These are phyloP conservation scores for Etheostoma spectabile DNA, from an alignment of 2,113 vertebrate species.

Conservation along the genomic window DNA sequence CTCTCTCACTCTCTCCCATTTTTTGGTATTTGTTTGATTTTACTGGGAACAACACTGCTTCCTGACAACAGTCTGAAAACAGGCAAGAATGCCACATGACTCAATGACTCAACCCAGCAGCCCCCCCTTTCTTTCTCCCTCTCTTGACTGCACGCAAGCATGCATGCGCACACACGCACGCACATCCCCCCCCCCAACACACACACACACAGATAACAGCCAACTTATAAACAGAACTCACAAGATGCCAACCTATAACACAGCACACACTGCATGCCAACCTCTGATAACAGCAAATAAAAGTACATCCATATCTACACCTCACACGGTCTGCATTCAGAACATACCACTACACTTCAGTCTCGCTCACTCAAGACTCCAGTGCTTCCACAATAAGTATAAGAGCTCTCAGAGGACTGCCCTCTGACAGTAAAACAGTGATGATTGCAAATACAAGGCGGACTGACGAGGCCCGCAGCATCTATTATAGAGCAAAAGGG, in stretches of 20 bases:
- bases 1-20: conserved; percentile 18
- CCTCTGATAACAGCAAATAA: conserved; percentile 71
- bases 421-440: conserved; percentile 89
- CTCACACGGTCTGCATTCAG: conserved; percentile 67
- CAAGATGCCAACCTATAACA: conserved; percentile 68
- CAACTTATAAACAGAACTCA: conserved; percentile 75
- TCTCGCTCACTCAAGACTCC: conserved; percentile 53
- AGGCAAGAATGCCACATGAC: conserved; percentile 83
- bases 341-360: conserved; percentile 68
- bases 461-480: conserved; percentile 83
- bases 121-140: conserved; percentile 29
- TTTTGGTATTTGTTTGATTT: conserved; percentile 75
- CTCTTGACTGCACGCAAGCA: conserved; percentile 24
- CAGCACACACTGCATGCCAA: conserved; percentile 68
- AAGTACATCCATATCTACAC: conserved; percentile 71
- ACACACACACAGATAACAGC: conserved; percentile 14
- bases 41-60: conserved; percentile 73
- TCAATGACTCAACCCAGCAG: conserved; percentile 76
- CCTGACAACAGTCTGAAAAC: conserved; percentile 83
- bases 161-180: conserved; percentile 20
- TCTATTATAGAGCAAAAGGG: conserved; percentile 85
- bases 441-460: conserved; percentile 89
- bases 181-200: conserved; percentile 5
- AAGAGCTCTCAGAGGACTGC: conserved; percentile 63
- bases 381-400: conserved; percentile 57